Percentiles rank a stretch among this genome's conserved stretches.
These are phyloP conservation scores for Aramus guarauna DNA, from an alignment of 2,113 vertebrate species.

Conservation along the genomic window DNA sequence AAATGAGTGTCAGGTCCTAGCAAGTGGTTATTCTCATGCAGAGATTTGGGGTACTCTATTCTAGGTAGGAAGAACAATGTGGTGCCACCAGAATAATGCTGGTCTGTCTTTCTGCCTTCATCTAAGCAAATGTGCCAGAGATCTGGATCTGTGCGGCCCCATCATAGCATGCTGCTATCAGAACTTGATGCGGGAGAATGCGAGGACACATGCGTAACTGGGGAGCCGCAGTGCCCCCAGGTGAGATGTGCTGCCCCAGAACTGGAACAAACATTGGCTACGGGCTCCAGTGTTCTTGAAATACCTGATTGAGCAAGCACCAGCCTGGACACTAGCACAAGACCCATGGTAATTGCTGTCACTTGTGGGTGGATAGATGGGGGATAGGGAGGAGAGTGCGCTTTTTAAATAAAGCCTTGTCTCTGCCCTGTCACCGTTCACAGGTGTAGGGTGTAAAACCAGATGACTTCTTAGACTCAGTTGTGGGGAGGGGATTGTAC, in stretches of 20 bases:
- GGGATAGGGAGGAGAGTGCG: not conserved
- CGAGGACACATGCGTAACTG: accelerated
- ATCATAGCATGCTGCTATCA: not conserved
- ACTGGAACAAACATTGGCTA: not conserved
- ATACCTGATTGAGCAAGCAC: not conserved
- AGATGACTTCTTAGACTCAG: not conserved
- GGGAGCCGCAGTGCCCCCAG: not conserved
- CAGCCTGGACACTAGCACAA: not conserved
- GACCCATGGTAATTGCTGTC: not conserved
- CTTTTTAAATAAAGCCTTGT: not conserved
- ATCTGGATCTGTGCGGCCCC: not conserved
- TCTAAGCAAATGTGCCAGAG: not conserved
- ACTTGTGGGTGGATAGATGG: not conserved
- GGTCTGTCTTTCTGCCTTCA: not conserved
- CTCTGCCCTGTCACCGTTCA: not conserved
- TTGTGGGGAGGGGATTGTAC: not conserved
- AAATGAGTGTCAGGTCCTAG: not conserved
- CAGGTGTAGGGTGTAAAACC: not conserved
- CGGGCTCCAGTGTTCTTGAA: not conserved
- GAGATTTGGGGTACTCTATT: not conserved
- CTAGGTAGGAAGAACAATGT: not conserved
- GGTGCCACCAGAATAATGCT: not conserved
- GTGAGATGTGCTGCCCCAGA: not conserved
- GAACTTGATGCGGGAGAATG: not conserved
- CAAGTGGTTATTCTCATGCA: not conserved